Evolutionary conservation across 2,888 invertebrate species (phyloP), one percentile per base, ranked within the genome.

Genomic region (Glaucopsyche alexis): DNA sequence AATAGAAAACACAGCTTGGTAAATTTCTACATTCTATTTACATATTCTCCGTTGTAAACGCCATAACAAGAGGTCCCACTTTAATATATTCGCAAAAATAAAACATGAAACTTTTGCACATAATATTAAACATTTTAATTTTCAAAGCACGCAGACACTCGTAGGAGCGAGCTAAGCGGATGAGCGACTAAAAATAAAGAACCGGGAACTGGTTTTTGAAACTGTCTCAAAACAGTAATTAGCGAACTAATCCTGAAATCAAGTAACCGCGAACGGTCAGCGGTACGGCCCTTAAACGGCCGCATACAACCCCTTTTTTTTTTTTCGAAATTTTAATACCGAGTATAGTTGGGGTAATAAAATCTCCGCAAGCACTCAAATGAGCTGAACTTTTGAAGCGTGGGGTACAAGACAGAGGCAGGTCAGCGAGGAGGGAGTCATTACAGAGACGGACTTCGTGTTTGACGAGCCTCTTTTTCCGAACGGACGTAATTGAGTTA

Each of bases 331-430:
- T 85, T 84, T 86, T 91, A 91, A 91, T 90, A 89, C 89, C 88
- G 84, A 85, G 85, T 83, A 89, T 90, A 91, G 91, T 91, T 91
- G 88, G 85, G 88, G 88, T 92, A 92, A 93, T 93, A 89, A 93
- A 93, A 92, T 93, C 93, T 93, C 92, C 82, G 89, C 88, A 83
- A 86, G 89, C 89, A 90, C 93, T 93, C 91, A 89, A 92, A 91
- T 90, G 91, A 91, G 91, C 91, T 89, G 90, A 93, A 93, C 91
- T 93, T 92, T 91, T 90, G 89, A 91, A 91, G 91, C 91, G 90
- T 86, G 85, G 88, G 87, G 90, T 86, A 87, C 87, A 91, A 91
- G 91, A 91, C 92, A 89, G 87, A 86, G 87, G 86, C 89, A 87
- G 91, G 91, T 91, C 92, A 91, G 91, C 80, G 82, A 80, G 87